Evolutionary conservation across 2,888 invertebrate species (phyloP).

Genomic region (Polydesmus complanatus): DNA sequence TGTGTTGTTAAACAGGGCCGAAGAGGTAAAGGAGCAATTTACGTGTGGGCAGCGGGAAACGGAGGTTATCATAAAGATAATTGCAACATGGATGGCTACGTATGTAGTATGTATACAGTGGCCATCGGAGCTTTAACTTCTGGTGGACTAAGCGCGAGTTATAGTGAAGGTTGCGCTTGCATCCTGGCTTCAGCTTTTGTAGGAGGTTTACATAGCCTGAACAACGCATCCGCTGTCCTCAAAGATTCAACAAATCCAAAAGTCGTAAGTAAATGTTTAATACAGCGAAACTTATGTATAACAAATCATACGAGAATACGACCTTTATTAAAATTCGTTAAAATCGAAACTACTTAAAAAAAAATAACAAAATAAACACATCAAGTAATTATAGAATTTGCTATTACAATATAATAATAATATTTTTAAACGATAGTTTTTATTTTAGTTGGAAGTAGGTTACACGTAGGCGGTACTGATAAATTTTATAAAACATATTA

Average conservation of each 20-base stretch:
- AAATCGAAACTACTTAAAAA: background rate
- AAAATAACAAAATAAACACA: background rate
- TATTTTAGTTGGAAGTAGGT: too few species aligned
- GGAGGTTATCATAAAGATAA: constrained; percentile 33
- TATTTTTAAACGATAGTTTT: too few species aligned
- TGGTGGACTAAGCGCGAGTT: constrained; percentile 22
- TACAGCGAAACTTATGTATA: too few species aligned
- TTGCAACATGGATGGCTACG: constrained; percentile 37
- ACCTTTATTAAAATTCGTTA: background rate
- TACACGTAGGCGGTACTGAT: too few species aligned
- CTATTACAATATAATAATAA: too few species aligned
- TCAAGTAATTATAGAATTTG: too few species aligned
- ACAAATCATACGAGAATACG: too few species aligned
- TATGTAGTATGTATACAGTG: constrained; percentile 33
- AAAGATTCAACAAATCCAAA: constrained; percentile 15
- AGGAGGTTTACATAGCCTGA: constrained; percentile 19
- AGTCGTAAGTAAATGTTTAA: constrained; percentile 19
- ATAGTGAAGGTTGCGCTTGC: constrained; percentile 23
- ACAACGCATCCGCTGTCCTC: background rate
- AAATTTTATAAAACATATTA: too few species aligned
- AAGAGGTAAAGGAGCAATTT: constrained; percentile 32
- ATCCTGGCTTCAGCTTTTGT: constrained; percentile 22
- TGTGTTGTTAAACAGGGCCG: constrained; percentile 28
- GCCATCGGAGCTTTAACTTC: constrained; percentile 33
- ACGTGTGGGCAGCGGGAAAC: constrained; percentile 36